A percentile compares a stretch with the other conserved stretches of the same genome.
phyloP scores from a whole-genome alignment of 2,888 invertebrate genomes.

The Hirtodrosophila histrioides region DNA sequence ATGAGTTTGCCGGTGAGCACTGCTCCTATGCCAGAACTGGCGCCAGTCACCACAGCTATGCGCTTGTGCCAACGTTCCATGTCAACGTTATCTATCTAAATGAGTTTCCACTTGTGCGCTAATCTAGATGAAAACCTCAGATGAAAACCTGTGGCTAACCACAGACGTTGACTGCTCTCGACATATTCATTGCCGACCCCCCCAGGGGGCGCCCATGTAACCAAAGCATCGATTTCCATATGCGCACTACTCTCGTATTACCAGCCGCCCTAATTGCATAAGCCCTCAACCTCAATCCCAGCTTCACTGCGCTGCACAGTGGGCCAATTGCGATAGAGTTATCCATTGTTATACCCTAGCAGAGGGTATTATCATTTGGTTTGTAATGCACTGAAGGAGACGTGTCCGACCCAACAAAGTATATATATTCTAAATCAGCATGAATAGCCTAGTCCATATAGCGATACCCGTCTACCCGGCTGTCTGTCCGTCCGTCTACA shows the following conservation, averaged over 20 bases:
- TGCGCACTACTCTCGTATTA: slow-evolving; percentile 22
- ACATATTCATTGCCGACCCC: not conserved
- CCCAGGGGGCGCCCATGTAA: not conserved
- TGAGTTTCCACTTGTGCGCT: slow-evolving; percentile 14
- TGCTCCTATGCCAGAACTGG: slow-evolving; percentile 87
- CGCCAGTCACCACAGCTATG: slow-evolving; percentile 87
- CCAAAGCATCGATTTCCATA: slow-evolving; percentile 1
- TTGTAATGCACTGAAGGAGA: too few relatives aligned
- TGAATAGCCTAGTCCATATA: too few relatives aligned
- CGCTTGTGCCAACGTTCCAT: slow-evolving; percentile 87
- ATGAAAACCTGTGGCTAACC: slow-evolving; percentile 1
- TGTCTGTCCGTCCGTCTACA: too few relatives aligned
- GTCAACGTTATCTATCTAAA: slow-evolving; percentile 13
- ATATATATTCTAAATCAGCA: too few relatives aligned
- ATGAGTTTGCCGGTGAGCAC: slow-evolving; percentile 84
- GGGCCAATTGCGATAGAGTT: too few relatives aligned
- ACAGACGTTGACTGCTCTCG: not conserved
- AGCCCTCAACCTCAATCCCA: not conserved
- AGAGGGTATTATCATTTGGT: too few relatives aligned
- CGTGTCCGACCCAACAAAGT: too few relatives aligned
- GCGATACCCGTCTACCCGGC: too few relatives aligned
- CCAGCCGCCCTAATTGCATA: slow-evolving; percentile 7
- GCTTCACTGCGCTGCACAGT: too few relatives aligned
- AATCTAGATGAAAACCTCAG: slow-evolving; percentile 7
- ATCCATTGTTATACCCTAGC: too few relatives aligned